A percentile compares a stretch with the other conserved stretches of the same genome.
Conservation (phyloP, 37 sponge, comb jelly and placozoan genomes). For the Mnemiopsis leidyi region DNA sequence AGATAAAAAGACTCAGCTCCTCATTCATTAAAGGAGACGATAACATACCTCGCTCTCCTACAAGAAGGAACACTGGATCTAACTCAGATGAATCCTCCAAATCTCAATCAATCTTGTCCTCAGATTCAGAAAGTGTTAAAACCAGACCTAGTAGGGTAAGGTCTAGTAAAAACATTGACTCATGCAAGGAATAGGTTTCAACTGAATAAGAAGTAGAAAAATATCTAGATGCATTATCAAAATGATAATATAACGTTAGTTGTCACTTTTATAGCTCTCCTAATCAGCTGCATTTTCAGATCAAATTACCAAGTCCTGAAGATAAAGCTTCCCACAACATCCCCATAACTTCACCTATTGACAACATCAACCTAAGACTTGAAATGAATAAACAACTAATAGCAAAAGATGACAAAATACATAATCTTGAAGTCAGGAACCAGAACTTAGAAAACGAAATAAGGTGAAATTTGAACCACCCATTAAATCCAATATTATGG, state of each 20-base stretch:
- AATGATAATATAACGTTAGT: not conserved
- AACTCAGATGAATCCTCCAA: constrained; percentile 26
- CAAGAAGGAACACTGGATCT: constrained; percentile 37
- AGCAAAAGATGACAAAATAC: constrained; percentile 50
- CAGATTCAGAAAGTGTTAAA: constrained; percentile 4
- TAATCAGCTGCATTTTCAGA: not conserved
- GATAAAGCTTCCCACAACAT: not conserved
- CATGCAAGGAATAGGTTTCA: not conserved
- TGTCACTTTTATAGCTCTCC: not conserved
- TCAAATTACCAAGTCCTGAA: not conserved
- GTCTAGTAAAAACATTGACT: not conserved
- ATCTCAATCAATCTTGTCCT: constrained; percentile 6
- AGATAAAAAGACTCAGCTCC: not conserved
- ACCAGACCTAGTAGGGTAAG: constrained; percentile 45
- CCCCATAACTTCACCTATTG: constrained; percentile 35
- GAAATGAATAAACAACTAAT: constrained; percentile 59
- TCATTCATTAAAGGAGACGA: not conserved
- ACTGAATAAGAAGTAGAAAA: not conserved
- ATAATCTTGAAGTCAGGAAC: constrained; percentile 58
- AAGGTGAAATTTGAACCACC: not conserved
- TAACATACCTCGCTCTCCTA: not conserved
- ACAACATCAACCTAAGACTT: constrained; percentile 21
- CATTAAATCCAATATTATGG: too few relatives aligned
- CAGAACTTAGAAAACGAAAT: constrained; percentile 61
- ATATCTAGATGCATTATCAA: too few relatives aligned